Conservation (phyloP, 2,113 vertebrate species). For the Miniopterus natalensis region DNA sequence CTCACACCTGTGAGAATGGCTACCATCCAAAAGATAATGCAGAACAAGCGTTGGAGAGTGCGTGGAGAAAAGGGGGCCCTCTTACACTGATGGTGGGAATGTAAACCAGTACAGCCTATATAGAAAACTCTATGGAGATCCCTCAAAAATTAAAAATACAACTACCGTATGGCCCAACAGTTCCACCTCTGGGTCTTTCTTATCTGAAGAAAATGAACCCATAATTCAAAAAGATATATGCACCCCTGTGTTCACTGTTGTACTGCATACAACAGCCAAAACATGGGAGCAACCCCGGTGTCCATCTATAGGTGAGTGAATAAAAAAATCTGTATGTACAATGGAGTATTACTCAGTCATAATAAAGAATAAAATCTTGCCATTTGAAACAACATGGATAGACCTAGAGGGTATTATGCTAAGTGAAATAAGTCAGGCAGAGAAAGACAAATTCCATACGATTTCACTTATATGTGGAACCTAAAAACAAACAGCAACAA, state of each 20-base stretch:
- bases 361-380: background rate
- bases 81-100: background rate
- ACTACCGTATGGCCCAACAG: background rate
- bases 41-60: too few species aligned
- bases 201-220: background rate
- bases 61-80: background rate
- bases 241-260: background rate
- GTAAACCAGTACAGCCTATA: background rate
- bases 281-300: background rate
- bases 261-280: background rate
- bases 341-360: background rate
- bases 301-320: background rate
- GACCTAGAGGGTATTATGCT: too few species aligned
- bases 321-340: background rate
- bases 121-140: background rate
- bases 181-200: background rate
- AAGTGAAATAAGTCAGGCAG: background rate
- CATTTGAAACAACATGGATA: too few species aligned
- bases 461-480: background rate
- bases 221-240: background rate
- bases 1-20: background rate
- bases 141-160: background rate
- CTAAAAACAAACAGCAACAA: background rate
- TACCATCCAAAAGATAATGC: background rate
- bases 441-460: background rate